Evolutionary conservation across 2,797 vertebrate genomes (phyloP).

Genomic region (Sebastes ruberrimus): DNA sequence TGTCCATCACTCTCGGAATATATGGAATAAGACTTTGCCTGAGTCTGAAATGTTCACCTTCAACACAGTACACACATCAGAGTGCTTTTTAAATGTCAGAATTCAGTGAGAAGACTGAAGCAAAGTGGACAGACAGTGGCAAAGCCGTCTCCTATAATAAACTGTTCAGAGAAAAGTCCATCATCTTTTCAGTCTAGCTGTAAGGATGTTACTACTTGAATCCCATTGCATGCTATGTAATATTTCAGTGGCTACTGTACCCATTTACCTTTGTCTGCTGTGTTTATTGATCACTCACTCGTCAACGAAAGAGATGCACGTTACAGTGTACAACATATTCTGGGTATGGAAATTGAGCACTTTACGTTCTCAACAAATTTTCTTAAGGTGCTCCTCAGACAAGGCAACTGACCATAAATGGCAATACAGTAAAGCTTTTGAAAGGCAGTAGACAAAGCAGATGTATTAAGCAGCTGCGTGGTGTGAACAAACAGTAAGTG

Average conservation of each 20-base stretch:
- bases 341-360: not conserved
- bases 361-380: not conserved
- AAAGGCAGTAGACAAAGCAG: not conserved
- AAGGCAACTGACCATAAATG: not conserved
- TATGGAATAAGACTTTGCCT: not conserved
- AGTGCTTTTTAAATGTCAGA: not conserved
- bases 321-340: not conserved
- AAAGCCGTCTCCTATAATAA: not conserved
- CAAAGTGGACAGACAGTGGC: not conserved
- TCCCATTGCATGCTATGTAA: not conserved
- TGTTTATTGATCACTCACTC: not conserved
- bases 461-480: slow-evolving; percentile 18
- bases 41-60: not conserved
- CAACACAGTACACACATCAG: not conserved
- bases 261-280: not conserved
- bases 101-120: not conserved
- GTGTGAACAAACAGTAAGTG: not conserved
- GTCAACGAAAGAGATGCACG: not conserved
- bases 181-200: not conserved
- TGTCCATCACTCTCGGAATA: not conserved
- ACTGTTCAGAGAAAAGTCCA: not conserved
- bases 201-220: not conserved
- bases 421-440: not conserved
- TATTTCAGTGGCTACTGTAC: not conserved
- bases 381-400: not conserved